Conservation (phyloP, 2,113 vertebrate genomes). For the Megalops atlanticus region DNA sequence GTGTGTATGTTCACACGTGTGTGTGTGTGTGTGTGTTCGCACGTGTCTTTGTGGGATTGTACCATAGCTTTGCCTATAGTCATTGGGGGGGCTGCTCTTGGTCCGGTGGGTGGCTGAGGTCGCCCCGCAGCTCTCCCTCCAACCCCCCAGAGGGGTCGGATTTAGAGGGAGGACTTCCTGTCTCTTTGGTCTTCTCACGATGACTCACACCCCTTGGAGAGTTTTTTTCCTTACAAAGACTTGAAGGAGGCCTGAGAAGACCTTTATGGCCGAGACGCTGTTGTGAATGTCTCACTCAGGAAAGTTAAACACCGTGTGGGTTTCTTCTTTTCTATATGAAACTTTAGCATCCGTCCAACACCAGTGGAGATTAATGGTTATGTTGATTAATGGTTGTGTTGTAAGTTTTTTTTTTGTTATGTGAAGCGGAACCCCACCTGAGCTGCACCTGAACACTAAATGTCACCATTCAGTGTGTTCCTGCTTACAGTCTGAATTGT, state of each 20-base stretch:
- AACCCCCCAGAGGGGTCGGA: neutral
- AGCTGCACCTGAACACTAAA: too few species aligned
- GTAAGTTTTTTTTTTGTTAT: too few species aligned
- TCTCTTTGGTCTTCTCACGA: neutral
- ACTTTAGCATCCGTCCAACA: too few species aligned
- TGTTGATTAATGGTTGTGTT: too few species aligned
- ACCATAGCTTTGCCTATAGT: neutral
- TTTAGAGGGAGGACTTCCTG: conserved; percentile 10
- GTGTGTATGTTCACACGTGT: too few species aligned
- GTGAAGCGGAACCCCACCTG: too few species aligned
- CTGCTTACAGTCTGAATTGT: too few species aligned
- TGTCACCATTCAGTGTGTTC: too few species aligned
- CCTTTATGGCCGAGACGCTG: neutral
- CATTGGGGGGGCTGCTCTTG: neutral
- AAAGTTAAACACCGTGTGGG: neutral
- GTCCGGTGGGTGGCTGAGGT: neutral
- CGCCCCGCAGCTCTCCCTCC: neutral
- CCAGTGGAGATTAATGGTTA: too few species aligned
- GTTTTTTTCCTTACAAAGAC: too few species aligned
- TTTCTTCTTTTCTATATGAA: neutral
- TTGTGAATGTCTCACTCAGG: neutral
- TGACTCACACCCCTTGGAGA: neutral
- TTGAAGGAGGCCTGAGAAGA: neutral
- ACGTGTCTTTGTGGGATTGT: neutral
- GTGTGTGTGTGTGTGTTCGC: neutral